Conservation (phyloP, 2,888 invertebrate species). For the Ptychoptera albimana region DNA sequence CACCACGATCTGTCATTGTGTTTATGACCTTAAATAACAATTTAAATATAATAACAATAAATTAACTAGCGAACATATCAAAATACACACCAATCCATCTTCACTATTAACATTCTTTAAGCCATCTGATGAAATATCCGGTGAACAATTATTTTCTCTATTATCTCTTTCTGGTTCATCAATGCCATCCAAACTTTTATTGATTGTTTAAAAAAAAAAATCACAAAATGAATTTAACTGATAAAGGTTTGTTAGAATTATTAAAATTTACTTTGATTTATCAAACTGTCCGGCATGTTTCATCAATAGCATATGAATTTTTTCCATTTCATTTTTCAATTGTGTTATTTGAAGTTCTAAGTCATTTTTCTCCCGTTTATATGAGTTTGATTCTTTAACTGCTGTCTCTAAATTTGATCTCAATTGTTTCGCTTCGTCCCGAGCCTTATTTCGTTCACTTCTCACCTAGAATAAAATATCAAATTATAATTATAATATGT, state of each 20-base stretch:
- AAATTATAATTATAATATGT: background rate
- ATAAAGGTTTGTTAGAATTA: background rate
- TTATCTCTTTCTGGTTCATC: slow-evolving; percentile 29
- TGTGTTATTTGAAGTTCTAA: slow-evolving; percentile 60
- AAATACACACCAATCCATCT: slow-evolving; percentile 24
- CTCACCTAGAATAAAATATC: slow-evolving; percentile 47
- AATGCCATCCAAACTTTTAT: slow-evolving; percentile 14
- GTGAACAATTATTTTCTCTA: slow-evolving; percentile 28
- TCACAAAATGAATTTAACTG: background rate
- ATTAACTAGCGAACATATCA: background rate
- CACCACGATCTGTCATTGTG: slow-evolving; percentile 15
- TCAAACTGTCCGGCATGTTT: slow-evolving; percentile 57
- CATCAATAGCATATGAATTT: slow-evolving; percentile 47
- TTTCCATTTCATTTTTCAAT: slow-evolving; percentile 65
- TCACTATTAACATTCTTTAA: slow-evolving; percentile 31
- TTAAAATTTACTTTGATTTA: slow-evolving; percentile 21
- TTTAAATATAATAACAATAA: background rate
- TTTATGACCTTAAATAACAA: slow-evolving; percentile 15
- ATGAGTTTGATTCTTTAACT: slow-evolving; percentile 54
- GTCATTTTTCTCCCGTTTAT: slow-evolving; percentile 66
- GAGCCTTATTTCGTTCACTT: slow-evolving; percentile 81
- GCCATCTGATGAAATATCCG: slow-evolving; percentile 30
- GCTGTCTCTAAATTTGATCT: slow-evolving; percentile 64
- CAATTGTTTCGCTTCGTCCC: slow-evolving; percentile 76
- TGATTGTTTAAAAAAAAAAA: background rate